Evolutionary conservation across 2,113 vertebrate species (phyloP).

Genomic region (Sinosuthora webbiana): DNA sequence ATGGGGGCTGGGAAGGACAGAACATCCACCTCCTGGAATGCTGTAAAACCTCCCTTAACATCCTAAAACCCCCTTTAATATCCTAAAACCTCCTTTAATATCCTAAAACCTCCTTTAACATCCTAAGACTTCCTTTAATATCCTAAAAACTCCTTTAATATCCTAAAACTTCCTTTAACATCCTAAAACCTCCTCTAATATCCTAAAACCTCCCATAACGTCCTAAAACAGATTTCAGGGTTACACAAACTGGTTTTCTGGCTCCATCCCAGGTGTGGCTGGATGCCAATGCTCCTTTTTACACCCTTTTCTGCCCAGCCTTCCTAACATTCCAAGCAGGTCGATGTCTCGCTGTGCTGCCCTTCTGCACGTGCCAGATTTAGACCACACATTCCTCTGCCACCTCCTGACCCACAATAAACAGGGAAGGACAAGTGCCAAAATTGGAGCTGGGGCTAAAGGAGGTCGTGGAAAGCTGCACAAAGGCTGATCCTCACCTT

Average conservation of each 20-base stretch:
- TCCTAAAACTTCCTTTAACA: neutral
- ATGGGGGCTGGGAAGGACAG: neutral
- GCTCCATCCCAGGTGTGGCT: neutral
- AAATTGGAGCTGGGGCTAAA: neutral
- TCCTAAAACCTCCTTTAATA: neutral
- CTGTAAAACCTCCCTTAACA: neutral
- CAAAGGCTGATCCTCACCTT: neutral
- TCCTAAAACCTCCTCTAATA: neutral
- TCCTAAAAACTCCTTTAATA: neutral
- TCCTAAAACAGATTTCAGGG: neutral
- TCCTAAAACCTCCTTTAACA: neutral
- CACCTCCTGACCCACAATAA: neutral
- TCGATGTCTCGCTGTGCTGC: neutral
- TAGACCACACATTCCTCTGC: neutral
- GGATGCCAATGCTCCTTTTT: neutral
- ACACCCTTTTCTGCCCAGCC: neutral
- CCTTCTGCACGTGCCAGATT: neutral
- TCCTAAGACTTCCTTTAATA: neutral
- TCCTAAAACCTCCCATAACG: neutral
- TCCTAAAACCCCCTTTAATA: too few species aligned
- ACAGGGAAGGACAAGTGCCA: neutral
- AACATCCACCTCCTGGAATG: neutral
- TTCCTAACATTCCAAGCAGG: neutral
- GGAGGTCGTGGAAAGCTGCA: conserved; percentile 7
- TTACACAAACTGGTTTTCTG: neutral